Evolutionary conservation across 2,888 invertebrate genomes (phyloP).

Genomic region (Amaurobius ferox): DNA sequence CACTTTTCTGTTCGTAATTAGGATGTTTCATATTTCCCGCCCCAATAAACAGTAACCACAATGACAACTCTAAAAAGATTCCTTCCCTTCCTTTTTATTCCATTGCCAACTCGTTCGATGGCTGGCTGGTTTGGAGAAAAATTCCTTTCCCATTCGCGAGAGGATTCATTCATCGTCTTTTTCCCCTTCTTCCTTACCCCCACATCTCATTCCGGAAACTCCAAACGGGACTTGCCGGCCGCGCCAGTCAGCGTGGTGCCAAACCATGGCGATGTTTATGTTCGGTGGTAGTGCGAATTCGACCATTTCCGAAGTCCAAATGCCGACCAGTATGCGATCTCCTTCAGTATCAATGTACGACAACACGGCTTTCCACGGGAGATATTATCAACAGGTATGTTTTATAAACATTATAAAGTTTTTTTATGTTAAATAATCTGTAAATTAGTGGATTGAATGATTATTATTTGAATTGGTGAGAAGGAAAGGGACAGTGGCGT

Average conservation of each 20-base stretch:
- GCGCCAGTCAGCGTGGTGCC: slow-evolving; percentile 48
- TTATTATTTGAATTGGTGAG: too few relatives aligned
- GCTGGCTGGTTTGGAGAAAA: too few relatives aligned
- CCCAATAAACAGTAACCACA: too few relatives aligned
- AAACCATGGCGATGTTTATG: slow-evolving; percentile 23
- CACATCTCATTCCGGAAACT: neutral
- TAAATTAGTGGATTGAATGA: too few relatives aligned
- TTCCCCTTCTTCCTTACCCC: neutral
- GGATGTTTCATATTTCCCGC: too few relatives aligned
- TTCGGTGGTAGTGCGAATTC: neutral
- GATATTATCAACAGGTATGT: slow-evolving; percentile 31
- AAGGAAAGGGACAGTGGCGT: too few relatives aligned
- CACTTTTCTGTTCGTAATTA: too few relatives aligned
- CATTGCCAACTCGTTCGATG: too few relatives aligned
- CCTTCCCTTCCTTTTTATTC: too few relatives aligned
- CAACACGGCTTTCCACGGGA: neutral
- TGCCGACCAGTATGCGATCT: neutral
- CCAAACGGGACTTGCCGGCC: neutral
- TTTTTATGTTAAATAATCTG: too few relatives aligned
- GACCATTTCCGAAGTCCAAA: neutral
- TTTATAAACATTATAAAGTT: too few relatives aligned
- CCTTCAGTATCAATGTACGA: neutral
- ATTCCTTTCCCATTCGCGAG: neutral
- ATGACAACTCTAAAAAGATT: too few relatives aligned
- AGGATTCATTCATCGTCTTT: neutral